A percentile compares a stretch with the other conserved stretches of the same genome.
phyloP scores from a whole-genome alignment of 53 echinoderm and acorn worm genomes.

The Astropecten irregularis region DNA sequence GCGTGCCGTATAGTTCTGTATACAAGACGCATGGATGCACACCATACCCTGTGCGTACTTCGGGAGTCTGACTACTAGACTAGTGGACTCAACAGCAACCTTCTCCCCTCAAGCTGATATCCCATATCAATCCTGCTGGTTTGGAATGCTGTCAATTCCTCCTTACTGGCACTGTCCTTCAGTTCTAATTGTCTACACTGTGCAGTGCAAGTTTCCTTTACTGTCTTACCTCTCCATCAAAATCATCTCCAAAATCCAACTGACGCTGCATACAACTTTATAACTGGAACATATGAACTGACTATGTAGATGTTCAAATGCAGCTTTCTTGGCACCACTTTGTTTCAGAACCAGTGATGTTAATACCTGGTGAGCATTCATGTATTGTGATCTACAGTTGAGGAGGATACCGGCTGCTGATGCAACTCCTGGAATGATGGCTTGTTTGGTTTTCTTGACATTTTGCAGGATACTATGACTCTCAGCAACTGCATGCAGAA shows the following conservation, averaged over 20 bases:
- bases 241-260: slow-evolving; percentile 5
- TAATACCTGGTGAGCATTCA: slow-evolving; percentile 26
- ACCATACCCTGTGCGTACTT: too few relatives aligned
- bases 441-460: neutral
- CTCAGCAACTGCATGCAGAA: slow-evolving; percentile 18
- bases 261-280: slow-evolving; percentile 7
- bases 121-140: too few relatives aligned
- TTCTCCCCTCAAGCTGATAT: too few relatives aligned
- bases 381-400: slow-evolving; percentile 11
- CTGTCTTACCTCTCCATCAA: slow-evolving; percentile 1
- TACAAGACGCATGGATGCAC: too few relatives aligned
- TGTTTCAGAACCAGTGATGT: slow-evolving; percentile 9
- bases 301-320: neutral
- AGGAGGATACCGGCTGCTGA: slow-evolving; percentile 24
- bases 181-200: too few relatives aligned
- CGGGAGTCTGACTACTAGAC: too few relatives aligned
- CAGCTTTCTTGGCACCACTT: slow-evolving; percentile 3
- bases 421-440: slow-evolving; percentile 8
- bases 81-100: too few relatives aligned
- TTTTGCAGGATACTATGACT: neutral
- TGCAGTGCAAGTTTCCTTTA: too few relatives aligned
- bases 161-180: too few relatives aligned
- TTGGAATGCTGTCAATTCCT: too few relatives aligned
- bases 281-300: slow-evolving; percentile 15
- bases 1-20: too few relatives aligned